Percentiles rank a stretch among this genome's conserved stretches.
Conservation (phyloP, 2,113 vertebrate species). For the Halcyon malimbica region DNA sequence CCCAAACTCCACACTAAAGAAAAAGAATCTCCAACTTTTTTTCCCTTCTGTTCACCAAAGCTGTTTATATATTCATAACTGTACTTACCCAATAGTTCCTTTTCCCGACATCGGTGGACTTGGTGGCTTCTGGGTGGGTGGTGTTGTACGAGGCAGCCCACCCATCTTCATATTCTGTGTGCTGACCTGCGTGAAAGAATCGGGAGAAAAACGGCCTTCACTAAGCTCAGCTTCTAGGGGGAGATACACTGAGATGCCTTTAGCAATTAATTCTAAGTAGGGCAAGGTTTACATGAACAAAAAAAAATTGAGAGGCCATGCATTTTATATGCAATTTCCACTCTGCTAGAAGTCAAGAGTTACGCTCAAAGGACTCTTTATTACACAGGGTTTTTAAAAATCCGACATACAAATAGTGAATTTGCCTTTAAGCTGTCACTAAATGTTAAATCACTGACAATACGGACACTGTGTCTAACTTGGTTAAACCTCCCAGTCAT, state of each 20-base stretch:
- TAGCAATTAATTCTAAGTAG: constrained; percentile 31
- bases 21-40: background rate
- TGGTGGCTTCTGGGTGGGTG: constrained; percentile 97
- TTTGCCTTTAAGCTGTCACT: constrained; percentile 69
- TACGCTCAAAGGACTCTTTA: constrained; percentile 80
- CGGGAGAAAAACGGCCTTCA: constrained; percentile 48
- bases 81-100: constrained; percentile 95
- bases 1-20: background rate
- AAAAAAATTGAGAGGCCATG: constrained; percentile 69
- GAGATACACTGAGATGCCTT: constrained; percentile 6
- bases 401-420: constrained; percentile 19
- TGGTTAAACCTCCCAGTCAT: constrained; percentile 24
- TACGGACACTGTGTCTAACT: background rate
- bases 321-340: constrained; percentile 70
- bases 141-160: constrained; percentile 92
- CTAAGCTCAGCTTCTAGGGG: constrained; percentile 42
- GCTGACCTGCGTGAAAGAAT: constrained; percentile 84
- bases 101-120: constrained; percentile 95
- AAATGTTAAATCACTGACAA: constrained; percentile 55
- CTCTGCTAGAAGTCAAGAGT: constrained; percentile 71
- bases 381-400: constrained; percentile 35
- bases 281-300: constrained; percentile 60
- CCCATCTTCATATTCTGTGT: constrained; percentile 99
- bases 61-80: background rate
- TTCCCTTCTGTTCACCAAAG: background rate